Percentiles rank a stretch among this genome's conserved stretches.
These are phyloP conservation scores for Macquaria ambigua DNA, from an alignment of 2,113 vertebrate species.

Conservation along the genomic window DNA sequence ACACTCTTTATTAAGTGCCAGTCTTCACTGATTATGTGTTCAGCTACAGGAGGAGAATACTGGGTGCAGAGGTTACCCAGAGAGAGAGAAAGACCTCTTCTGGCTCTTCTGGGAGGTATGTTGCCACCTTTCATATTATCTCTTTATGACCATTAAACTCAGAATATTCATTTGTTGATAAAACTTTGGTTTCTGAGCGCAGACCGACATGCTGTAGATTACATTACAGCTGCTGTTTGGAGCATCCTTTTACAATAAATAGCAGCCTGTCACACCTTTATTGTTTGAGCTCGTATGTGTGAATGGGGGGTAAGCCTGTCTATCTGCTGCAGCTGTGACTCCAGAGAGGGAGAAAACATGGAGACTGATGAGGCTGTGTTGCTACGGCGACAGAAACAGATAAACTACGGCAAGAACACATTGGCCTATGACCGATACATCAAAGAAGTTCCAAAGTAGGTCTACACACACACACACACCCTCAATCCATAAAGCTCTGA, in stretches of 20 bases:
- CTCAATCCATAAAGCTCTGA: neutral
- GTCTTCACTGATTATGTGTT: constrained; percentile 11
- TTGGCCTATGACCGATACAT: constrained; percentile 95
- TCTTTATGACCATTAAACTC: neutral
- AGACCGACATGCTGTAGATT: neutral
- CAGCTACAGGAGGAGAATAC: constrained; percentile 95
- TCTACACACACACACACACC: neutral
- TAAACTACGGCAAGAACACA: constrained; percentile 97
- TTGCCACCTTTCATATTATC: neutral
- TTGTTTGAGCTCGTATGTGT: neutral
- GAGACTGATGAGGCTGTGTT: constrained; percentile 93
- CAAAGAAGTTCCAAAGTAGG: constrained; percentile 93
- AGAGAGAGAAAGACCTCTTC: constrained; percentile 90
- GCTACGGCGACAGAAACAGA: constrained; percentile 96
- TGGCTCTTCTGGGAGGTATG: constrained; percentile 93
- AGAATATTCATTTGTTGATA: neutral
- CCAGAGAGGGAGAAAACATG: constrained; percentile 90
- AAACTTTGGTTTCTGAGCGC: neutral
- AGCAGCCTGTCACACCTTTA: neutral
- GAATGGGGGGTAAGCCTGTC: neutral
- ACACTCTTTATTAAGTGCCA: neutral
- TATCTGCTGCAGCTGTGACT: constrained; percentile 88
- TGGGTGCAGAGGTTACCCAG: constrained; percentile 88
- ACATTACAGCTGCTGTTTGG: neutral
- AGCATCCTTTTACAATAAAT: neutral